Base-by-base conservation (phyloP, 2,113 vertebrate genomes). In the Phylloscopus trochilus region DNA sequence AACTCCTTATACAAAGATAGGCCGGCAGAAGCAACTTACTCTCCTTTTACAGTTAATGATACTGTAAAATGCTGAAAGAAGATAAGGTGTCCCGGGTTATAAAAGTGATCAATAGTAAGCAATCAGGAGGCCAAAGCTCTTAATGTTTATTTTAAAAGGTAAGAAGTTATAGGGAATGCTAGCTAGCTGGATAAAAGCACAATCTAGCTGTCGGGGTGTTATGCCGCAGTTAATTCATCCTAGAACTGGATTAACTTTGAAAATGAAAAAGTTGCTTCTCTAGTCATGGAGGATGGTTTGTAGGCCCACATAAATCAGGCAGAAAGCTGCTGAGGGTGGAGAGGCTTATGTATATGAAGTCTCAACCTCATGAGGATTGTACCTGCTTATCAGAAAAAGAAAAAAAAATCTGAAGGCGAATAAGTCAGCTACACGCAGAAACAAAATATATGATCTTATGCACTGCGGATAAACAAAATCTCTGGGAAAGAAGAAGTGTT, bases 231-330 rank as follows among this genome's bases (percentile, higher is more conserved):
- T 95, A 97, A 96, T 97, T 97, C 83, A 91, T 91, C 84, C 90
- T 82, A 68, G 94, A 94, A 92, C 83, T 83, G 72, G 91, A 96
- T 96, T 96, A 96, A 96, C 79, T 96, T 92, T 95, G 95, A 94
- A 96, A 95, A 97, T 93, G 76, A 94, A 96, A 95, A 95, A 91
- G 93, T 96, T 96, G 90, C 89, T 95, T 93, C 93, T 92, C 64
- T 90, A 90, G 90, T 92, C 91, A 79, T 95, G 93, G 90, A 95
- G 69, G 83, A 95, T 95, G 87, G 78, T 95, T 96, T 94, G 93
- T 96, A 96, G 90, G 58, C 35, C 87, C 41, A 59, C 87, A 93
- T 97, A 97, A 97, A 97, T 97, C 95, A 97, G 93, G 64, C 81
- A 92, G 89, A 91, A 94, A 89, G 92, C 92, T 95, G 87, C 92